Base-by-base conservation (phyloP, 1,140 invertebrate genomes). In the Bombus pyrosoma region DNA sequence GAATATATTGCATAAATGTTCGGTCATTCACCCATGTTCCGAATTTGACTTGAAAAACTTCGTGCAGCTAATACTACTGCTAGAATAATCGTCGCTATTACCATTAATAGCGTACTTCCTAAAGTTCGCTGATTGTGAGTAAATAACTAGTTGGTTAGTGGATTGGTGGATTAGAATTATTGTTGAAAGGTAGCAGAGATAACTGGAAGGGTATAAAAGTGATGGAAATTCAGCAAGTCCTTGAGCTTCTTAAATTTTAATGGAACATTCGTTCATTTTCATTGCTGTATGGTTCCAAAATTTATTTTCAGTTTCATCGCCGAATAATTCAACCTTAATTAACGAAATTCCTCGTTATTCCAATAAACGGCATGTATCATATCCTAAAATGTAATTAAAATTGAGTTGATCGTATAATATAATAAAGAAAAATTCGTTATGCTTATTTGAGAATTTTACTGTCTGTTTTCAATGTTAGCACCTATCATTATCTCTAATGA, bases 1-100 rank as follows among this genome's bases (percentile, higher is more conserved):
- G 59, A n/a, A n/a, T n/a, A 12, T 9, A 53, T 53, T 53, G 12
- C 28, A 12, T n/a, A n/a, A 13, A 62, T 13, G 28, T 62, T n/a
- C 32, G n/a, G 32, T 66, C 13, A 8, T 15, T 66, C 15, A n/a
- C 71, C 15, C 10, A 37, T 28, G n/a, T 59, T 37, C 69, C 47
- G 66, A 71, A 81, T 81, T 59, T 43, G 25, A 18, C 15, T 59
- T 13, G n/a, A 57, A 53, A 88, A 88, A 88, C 72, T 78, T 86
- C 77, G 69, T 72, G 73, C 64, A 87, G 13, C n/a, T 66, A 66
- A 66, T 66, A 34, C n/a, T 5, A 15, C 72, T 86, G 83, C 62
- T 77, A 57, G 64, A 89, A 69, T 83, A 89, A 89, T 89, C 80
- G 87, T 39, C 34, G 82, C 83, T 83, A 88, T 89, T 89, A 86